These are phyloP conservation scores for Vanessa cardui DNA, from an alignment of 2,888 invertebrate genomes.

Conservation along the genomic window DNA sequence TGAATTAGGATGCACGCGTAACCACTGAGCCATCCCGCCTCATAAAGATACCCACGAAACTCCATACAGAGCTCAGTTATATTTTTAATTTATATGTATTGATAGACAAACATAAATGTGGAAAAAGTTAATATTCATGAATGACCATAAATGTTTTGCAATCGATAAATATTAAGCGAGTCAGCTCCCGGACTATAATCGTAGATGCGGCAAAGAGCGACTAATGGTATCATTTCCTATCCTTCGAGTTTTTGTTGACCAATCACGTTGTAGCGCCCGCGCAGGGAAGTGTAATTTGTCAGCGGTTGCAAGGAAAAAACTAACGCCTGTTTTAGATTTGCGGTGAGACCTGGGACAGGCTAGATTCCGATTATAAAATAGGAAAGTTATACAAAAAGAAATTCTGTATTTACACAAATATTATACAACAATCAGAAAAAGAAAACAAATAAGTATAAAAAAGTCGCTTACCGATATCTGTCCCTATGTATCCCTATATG, in stretches of 20 bases:
- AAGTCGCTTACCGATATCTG: too few species aligned
- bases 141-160: background rate
- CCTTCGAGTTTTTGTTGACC: conserved; percentile 46
- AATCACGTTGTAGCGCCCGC: conserved; percentile 35
- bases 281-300: conserved; percentile 50
- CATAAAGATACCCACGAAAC: too few species aligned
- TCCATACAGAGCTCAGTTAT: too few species aligned
- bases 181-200: conserved; percentile 13
- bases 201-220: conserved; percentile 12
- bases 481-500: too few species aligned
- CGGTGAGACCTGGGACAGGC: conserved; percentile 5
- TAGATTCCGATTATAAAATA: conserved; percentile 2
- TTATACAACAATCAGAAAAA: too few species aligned
- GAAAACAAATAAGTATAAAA: too few species aligned
- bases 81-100: too few species aligned
- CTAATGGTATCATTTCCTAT: conserved; percentile 43
- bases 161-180: conserved; percentile 3
- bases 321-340: conserved; percentile 12
- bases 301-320: conserved; percentile 17
- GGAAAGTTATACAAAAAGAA: too few species aligned
- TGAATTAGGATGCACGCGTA: too few species aligned
- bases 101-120: background rate
- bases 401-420: too few species aligned
- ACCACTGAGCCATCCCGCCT: too few species aligned
- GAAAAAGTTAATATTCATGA: background rate